Evolutionary conservation across 2,888 invertebrate genomes (phyloP), one percentile per base, ranked within the genome.

Genomic region (Oscheius sp.): DNA sequence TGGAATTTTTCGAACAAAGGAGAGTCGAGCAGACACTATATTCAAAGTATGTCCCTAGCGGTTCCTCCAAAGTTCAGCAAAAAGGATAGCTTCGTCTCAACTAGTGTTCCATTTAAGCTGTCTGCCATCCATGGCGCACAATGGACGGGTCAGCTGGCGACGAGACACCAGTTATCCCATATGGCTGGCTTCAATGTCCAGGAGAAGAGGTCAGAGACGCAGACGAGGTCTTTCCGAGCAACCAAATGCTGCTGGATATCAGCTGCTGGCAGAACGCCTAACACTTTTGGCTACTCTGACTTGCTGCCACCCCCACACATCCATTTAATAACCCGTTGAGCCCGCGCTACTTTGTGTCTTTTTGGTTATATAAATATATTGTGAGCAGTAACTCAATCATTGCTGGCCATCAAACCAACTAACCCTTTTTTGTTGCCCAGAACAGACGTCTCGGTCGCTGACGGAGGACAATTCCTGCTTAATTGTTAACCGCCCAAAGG

Each of bases 381-480:
- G 35, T 35, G 58, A 27, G 58, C 58, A n/a, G 35, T 43, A 61
- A 61, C 43, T 61, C 61, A 52, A 66, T 66, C 52, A 66, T 49
- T 25, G 43, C 61, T 43, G 45, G 66, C 35, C 35, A 35, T 35
- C 35, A 35, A 9, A 16, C 66, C 49, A 52, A 49, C 49, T 49
- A 29, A 21, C 27, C 35, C 52, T 52, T 66, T 52, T 66, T 66
- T 27, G 52, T 16, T 52, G 66, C 53, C 53, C 61, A n/a, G 43
- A n/a, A 35, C 21, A 52, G 52, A 49, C 53, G 16, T 41, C n/a
- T n/a, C 63, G 43, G 46, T 23, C 46, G 63, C 13, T 29, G 29
- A 52, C 52, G 49, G 66, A 66, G 66, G 66, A 66, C 66, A 66
- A 66, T 66, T 66, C 66, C 52, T 66, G 66, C 66, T 66, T 66